Percentiles rank a stretch among this genome's conserved stretches.
Evolutionary conservation across 2,888 invertebrate genomes (phyloP).

Genomic region (Chymomyza procnemis): DNA sequence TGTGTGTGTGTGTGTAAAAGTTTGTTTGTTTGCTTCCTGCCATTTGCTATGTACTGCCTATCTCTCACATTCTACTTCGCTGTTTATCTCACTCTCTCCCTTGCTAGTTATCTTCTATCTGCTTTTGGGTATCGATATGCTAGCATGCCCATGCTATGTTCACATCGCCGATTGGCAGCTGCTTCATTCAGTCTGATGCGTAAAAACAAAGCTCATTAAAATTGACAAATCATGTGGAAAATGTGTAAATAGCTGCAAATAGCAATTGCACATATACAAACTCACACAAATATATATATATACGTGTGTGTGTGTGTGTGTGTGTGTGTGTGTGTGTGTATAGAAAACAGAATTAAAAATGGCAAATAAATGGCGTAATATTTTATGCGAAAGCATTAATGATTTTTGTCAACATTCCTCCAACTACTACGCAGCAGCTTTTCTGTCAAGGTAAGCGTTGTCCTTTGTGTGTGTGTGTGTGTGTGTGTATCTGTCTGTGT

Average conservation of each 20-base stretch:
- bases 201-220: constrained; percentile 62
- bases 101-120: neutral
- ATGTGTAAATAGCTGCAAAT: constrained; percentile 64
- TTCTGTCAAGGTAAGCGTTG: constrained; percentile 1
- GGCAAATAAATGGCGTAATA: constrained; percentile 17
- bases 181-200: constrained; percentile 22
- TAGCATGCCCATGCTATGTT: neutral
- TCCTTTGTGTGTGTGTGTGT: too few species aligned
- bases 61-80: neutral
- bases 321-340: too few species aligned
- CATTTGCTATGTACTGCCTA: neutral
- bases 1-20: constrained; percentile 27
- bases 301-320: constrained; percentile 1
- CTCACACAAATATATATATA: neutral
- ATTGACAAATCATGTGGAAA: constrained; percentile 68
- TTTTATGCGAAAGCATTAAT: constrained; percentile 22
- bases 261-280: constrained; percentile 45
- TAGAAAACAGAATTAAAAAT: too few species aligned
- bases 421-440: neutral
- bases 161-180: constrained; percentile 34
- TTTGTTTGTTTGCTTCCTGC: constrained; percentile 15
- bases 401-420: neutral
- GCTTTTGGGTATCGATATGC: neutral
- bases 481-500: too few species aligned
- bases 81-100: neutral